Percentiles rank a stretch among this genome's conserved stretches.
phyloP scores from a whole-genome alignment of 2,113 vertebrate genomes.

The Megaceryle torquata region DNA sequence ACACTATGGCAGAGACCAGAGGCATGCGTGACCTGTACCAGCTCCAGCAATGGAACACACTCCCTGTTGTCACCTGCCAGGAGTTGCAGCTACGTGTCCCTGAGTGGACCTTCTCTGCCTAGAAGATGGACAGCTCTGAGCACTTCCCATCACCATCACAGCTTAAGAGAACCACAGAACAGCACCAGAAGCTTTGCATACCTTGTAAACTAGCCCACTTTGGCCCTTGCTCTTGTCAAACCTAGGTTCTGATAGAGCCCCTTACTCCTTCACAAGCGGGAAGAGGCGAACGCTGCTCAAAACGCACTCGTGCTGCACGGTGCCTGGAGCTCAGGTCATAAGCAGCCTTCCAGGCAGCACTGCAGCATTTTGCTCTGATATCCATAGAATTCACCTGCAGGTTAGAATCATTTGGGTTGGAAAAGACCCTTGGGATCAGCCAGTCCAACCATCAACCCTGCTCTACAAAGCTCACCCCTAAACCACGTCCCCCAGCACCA shows the following conservation, averaged over 20 bases:
- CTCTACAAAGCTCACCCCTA: too few species aligned
- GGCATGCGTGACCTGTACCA: fast-evolving
- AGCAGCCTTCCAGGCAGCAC: background rate
- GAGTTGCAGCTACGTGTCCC: background rate
- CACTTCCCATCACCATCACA: background rate
- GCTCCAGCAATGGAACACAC: background rate
- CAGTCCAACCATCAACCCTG: too few species aligned
- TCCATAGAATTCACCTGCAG: background rate
- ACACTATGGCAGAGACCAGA: background rate
- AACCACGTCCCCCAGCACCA: too few species aligned
- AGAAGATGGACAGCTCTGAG: background rate
- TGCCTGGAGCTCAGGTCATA: background rate
- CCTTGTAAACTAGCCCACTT: background rate
- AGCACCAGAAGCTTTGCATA: background rate
- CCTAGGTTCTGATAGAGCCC: background rate
- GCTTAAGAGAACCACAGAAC: background rate
- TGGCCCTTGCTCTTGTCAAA: background rate
- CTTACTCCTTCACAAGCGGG: background rate
- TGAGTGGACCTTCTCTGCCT: background rate
- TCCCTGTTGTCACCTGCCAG: background rate
- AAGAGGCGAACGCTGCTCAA: background rate
- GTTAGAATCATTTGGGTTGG: too few species aligned
- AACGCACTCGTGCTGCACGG: background rate
- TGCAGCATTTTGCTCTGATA: background rate
- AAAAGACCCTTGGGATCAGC: too few species aligned